Conservation (phyloP, 2,797 vertebrate species). For the Thaleichthys pacificus region DNA sequence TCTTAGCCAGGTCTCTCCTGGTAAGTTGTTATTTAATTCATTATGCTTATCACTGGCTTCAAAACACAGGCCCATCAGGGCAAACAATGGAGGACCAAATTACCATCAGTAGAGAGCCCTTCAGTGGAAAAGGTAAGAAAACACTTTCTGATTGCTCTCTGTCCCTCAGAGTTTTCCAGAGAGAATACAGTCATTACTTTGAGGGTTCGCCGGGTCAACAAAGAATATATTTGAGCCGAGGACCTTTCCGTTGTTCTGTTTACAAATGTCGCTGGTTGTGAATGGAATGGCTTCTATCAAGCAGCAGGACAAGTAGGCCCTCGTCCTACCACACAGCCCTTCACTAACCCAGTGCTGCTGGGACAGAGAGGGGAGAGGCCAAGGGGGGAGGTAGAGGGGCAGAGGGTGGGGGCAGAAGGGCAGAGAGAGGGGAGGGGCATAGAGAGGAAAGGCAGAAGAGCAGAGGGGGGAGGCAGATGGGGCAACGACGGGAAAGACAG, state of each 20-base stretch:
- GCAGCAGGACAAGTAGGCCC: background rate
- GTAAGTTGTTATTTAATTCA: conserved; percentile 62
- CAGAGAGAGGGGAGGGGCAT: background rate
- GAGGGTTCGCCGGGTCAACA: conserved; percentile 15
- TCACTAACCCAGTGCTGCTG: too few relatives aligned
- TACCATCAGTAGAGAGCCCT: conserved; percentile 44
- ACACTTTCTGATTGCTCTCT: conserved; percentile 55
- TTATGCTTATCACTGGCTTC: conserved; percentile 64
- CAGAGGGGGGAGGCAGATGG: background rate
- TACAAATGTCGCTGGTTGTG: too few relatives aligned
- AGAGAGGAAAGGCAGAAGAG: background rate
- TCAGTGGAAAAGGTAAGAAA: conserved; percentile 45
- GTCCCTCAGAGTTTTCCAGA: conserved; percentile 20
- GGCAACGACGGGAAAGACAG: background rate
- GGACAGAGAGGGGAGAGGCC: background rate
- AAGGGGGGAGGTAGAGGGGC: conserved; percentile 46
- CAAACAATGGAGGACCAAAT: conserved; percentile 64
- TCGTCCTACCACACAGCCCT: background rate
- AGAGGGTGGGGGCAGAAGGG: conserved; percentile 21
- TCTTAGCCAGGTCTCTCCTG: conserved; percentile 61
- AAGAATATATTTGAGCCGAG: too few relatives aligned
- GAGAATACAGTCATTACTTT: conserved; percentile 31
- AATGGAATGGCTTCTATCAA: too few relatives aligned
- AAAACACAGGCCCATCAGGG: conserved; percentile 52
- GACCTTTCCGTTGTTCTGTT: too few relatives aligned